A percentile compares a stretch with the other conserved stretches of the same genome.
These are phyloP conservation scores for Coracopsis vasa DNA, from an alignment of 2,113 vertebrate genomes.

Conservation along the genomic window DNA sequence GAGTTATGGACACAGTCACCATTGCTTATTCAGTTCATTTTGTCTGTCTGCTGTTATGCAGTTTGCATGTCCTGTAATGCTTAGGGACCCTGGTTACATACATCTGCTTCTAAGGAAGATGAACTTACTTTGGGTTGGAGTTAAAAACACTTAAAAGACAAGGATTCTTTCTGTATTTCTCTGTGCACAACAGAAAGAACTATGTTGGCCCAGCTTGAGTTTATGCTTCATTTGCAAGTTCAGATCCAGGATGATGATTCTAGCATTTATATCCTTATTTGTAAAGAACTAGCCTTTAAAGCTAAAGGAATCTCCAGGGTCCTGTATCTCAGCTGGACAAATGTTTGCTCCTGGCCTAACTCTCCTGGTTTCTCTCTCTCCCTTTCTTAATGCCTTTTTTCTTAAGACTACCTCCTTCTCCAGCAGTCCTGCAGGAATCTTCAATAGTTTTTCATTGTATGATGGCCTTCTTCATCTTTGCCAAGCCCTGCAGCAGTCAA, in stretches of 20 bases:
- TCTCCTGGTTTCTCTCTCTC: not conserved
- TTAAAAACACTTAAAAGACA: not conserved
- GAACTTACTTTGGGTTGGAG: not conserved
- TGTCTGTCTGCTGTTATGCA: not conserved
- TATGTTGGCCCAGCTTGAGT: not conserved
- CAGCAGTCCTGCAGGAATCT: not conserved
- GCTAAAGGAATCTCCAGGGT: not conserved
- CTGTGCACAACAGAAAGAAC: not conserved
- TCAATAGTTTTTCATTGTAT: not conserved
- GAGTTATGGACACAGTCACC: not conserved
- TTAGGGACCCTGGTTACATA: not conserved
- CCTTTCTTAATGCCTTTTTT: not conserved
- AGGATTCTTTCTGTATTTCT: not conserved
- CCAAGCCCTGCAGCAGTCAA: not conserved
- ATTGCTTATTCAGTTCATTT: not conserved
- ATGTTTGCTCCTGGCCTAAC: not conserved
- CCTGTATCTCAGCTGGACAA: not conserved
- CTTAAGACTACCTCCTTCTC: not conserved
- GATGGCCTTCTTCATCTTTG: not conserved
- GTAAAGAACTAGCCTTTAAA: not conserved
- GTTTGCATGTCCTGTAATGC: not conserved
- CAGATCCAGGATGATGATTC: not conserved
- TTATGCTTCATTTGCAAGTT: not conserved
- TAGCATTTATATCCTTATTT: not conserved
- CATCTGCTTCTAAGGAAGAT: not conserved